Evolutionary conservation across 2,888 invertebrate genomes (phyloP).

Genomic region (Oscheius sp.): DNA sequence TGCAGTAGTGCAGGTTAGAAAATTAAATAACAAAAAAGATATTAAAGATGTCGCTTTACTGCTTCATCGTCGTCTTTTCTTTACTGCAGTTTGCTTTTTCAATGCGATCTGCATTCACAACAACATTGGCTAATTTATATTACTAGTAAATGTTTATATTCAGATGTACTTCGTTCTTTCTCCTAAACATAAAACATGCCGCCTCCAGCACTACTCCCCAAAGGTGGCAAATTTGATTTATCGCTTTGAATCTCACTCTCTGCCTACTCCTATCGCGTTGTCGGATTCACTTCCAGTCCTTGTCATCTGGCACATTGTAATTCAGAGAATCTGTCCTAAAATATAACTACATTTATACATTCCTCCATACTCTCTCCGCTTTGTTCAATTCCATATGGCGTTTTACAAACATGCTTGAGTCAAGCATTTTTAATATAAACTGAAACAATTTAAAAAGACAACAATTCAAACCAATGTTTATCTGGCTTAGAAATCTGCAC

Average conservation of each 20-base stretch:
- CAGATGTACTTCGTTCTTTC: constrained; percentile 1
- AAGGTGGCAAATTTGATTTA: constrained; percentile 30
- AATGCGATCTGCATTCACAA: constrained; percentile 54
- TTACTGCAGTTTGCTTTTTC: constrained; percentile 52
- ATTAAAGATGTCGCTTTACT: constrained; percentile 47
- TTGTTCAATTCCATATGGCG: constrained; percentile 16
- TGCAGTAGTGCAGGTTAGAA: constrained; percentile 46
- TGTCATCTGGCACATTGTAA: too few species aligned
- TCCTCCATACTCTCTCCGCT: too few species aligned
- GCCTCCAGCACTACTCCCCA: constrained; percentile 8
- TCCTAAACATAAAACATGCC: not conserved
- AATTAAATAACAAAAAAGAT: not conserved
- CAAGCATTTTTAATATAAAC: too few species aligned
- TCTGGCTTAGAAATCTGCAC: constrained; percentile 24
- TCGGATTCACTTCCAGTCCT: too few species aligned
- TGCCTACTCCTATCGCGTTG: too few species aligned
- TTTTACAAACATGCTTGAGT: too few species aligned
- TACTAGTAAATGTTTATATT: constrained; percentile 34
- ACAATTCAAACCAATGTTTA: constrained; percentile 27
- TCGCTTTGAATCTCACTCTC: constrained; percentile 28
- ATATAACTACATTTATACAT: too few species aligned
- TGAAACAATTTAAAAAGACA: too few species aligned
- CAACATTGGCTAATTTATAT: constrained; percentile 43
- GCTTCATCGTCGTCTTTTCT: constrained; percentile 40
- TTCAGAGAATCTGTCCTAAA: too few species aligned